Base-by-base conservation (phyloP, 2,888 invertebrate species). In the Calliscelio sp. region DNA sequence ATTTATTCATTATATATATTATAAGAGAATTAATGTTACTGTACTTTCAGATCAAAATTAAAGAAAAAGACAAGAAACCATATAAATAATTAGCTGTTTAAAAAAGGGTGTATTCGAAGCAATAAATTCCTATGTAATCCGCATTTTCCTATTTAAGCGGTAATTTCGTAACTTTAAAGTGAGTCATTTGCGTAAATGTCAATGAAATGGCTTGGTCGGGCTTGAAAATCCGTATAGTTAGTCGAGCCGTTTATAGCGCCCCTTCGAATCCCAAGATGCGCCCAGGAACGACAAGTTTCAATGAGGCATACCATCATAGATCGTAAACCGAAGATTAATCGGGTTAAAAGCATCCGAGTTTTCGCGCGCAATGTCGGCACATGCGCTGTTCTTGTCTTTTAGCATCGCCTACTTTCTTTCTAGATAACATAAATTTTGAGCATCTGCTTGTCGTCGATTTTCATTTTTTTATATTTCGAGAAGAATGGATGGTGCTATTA, bases 321-420 rank as follows among this genome's bases (percentile, higher is more conserved):
- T 81, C 81, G 77, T 84, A 81, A 81, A 78, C 68, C 61, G 77
- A 59, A 70, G 78, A 82, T 82, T 82, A 82, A 78, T 82, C 82
- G 82, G 65, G 73, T 82, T 82, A 78, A 78, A 78, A 82, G 71
- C 77, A 59, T 51, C 59, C 59, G 53, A 59, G 71, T 71, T 82
- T 82, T 81, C 82, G 73, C 82, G 77, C 61, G 71, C 59, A 73
- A 22, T 24, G 53, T 71, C 71, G 53, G 46, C 71, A 49, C 78
- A 70, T 61, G 68, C 73, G 73, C 73, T 14, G 16, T 70, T 49
- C 28, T 24, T 8, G 16, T 18, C 5, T 46, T 46, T 7, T 3
- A 28, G 11, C 55, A 16, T 44, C 53, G 38, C 51, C 55, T 20
- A 59, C 61, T 53, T 74, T 70, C 57, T 44, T 46, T 75, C 63